Percentiles rank a stretch among this genome's conserved stretches.
These are phyloP conservation scores for Penaeus vannamei DNA, from an alignment of 1,140 invertebrate species.

Conservation along the genomic window DNA sequence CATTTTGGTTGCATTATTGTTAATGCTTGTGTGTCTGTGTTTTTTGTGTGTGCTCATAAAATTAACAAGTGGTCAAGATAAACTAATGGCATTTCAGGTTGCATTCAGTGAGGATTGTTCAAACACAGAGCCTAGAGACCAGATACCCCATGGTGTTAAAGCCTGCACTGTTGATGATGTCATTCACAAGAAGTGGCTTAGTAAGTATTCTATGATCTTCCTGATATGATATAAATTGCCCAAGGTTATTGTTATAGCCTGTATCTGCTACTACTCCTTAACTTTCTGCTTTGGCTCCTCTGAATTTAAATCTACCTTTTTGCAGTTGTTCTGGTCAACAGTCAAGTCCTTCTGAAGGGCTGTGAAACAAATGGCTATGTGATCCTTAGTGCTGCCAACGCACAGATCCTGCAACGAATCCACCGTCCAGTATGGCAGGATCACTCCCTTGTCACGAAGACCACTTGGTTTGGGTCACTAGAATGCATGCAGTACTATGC, in stretches of 20 bases:
- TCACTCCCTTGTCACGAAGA: slow-evolving; percentile 90
- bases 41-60: no score
- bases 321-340: slow-evolving; percentile 93
- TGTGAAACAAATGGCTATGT: slow-evolving; percentile 97
- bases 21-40: no score
- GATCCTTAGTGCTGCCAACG: slow-evolving; percentile 95
- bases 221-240: no score
- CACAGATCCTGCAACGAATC: slow-evolving; percentile 91
- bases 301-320: slow-evolving; percentile 60
- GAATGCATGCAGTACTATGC: slow-evolving; percentile 99
- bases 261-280: no score
- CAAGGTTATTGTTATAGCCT: no score
- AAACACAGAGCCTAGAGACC: slow-evolving; percentile 81
- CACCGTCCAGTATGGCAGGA: slow-evolving; percentile 95
- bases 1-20: neutral
- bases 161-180: slow-evolving; percentile 92
- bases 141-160: slow-evolving; percentile 85
- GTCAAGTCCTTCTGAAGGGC: slow-evolving; percentile 95
- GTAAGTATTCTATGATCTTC: slow-evolving; percentile 74
- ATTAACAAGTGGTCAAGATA: no score
- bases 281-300: neutral
- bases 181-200: slow-evolving; percentile 93
- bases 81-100: slow-evolving; percentile 75
- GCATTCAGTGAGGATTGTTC: slow-evolving; percentile 92
- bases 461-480: slow-evolving; percentile 93